Evolutionary conservation across 2,797 vertebrate genomes (phyloP), one percentile per base, ranked within the genome.

Genomic region (Liparis tanakae): DNA sequence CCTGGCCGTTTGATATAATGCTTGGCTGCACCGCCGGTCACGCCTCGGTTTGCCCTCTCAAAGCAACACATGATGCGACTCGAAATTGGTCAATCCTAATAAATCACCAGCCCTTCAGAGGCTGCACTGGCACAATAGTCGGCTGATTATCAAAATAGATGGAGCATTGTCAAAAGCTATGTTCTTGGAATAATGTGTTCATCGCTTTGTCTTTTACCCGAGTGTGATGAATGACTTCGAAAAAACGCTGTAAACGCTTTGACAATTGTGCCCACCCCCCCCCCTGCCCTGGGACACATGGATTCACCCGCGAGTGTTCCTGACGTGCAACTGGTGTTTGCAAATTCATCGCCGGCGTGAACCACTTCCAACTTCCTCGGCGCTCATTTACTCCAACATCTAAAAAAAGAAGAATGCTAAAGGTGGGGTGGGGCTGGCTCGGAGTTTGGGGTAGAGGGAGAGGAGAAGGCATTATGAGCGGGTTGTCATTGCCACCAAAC

Each of bases 81-180:
- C 81, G 68, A 84, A 91, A 89, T 91, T 85, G 89, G 88, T 91
- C 87, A 87, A 90, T 93, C 89, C 86, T 70, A 78, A 92, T 92
- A 88, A 87, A 87, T 93, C 89, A 90, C 72, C n/a, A 56, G 75
- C 72, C 86, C 80, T 76, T 85, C 69, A 67, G 78, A 86, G 75
- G 78, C 81, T 61, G 78, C 83, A 73, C 85, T 85, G 88, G 81
- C 80, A 82, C 82, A 82, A 87, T 68, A 83, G 86, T 86, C 85
- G 78, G 80, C 83, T 82, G 77, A 91, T 92, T 86, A 92, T 92
- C 87, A 89, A 86, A 89, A 93, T 90, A 84, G 86, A 93, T 90
- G 90, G 51, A 90, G 76, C 76, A 80, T 85, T 88, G 91, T 93
- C 87, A 90, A 84, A 89, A 86, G 79, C 56, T 51, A 86, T 90